A percentile compares a stretch with the other conserved stretches of the same genome.
Conservation (phyloP, 2,113 vertebrate species). For the Alethe castanea region DNA sequence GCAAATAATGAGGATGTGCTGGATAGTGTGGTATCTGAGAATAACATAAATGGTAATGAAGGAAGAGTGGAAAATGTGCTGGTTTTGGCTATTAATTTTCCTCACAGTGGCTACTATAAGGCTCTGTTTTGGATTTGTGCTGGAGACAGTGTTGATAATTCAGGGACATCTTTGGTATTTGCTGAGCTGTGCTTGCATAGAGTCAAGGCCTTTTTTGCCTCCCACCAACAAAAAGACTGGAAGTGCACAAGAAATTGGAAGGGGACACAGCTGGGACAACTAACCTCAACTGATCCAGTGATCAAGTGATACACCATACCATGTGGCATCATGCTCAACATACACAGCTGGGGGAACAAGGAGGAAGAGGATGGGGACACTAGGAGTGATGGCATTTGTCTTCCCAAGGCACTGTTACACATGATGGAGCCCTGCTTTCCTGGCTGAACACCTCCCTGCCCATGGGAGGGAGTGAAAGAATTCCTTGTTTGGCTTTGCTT, state of each 20-base stretch:
- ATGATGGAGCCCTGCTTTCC: background rate
- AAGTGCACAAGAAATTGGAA: background rate
- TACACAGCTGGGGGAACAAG: background rate
- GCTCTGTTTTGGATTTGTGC: background rate
- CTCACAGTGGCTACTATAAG: background rate
- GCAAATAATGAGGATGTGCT: background rate
- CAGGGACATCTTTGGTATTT: background rate
- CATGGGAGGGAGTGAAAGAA: background rate
- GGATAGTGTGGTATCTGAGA: background rate
- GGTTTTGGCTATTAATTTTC: background rate
- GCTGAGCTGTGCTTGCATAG: background rate
- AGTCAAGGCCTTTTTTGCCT: background rate
- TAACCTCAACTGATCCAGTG: background rate
- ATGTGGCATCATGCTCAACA: background rate
- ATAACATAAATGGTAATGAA: background rate
- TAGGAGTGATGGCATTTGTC: background rate
- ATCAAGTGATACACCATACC: background rate
- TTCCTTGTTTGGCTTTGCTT: background rate
- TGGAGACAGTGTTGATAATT: background rate
- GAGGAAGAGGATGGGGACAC: background rate
- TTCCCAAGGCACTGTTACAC: background rate
- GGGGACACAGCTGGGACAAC: background rate
- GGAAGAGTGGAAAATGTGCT: background rate
- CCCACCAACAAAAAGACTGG: background rate
- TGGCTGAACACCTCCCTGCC: background rate